Conservation (phyloP, 2,113 vertebrate species). For the Siniperca chuatsi region DNA sequence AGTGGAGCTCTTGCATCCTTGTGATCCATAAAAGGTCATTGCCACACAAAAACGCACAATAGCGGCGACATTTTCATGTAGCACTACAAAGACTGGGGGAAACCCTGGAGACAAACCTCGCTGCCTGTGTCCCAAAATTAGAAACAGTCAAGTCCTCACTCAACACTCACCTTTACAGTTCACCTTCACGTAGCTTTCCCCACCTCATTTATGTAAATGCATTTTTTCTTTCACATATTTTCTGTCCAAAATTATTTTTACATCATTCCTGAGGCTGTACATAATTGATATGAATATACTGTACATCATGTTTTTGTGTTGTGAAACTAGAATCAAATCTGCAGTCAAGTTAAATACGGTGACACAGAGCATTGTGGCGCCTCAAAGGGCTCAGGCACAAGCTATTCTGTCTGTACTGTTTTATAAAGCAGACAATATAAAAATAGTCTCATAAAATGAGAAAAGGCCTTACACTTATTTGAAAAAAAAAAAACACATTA, state of each 20-base stretch:
- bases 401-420: background rate
- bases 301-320: constrained; percentile 7
- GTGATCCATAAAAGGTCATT: constrained; percentile 76
- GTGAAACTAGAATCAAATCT: constrained; percentile 38
- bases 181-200: constrained; percentile 37
- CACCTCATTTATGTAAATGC: constrained; percentile 32
- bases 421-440: constrained; percentile 23
- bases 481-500: constrained; percentile 42
- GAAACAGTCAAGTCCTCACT: constrained; percentile 58
- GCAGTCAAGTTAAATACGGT: constrained; percentile 1
- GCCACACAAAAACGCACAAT: constrained; percentile 61
- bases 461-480: background rate
- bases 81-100: constrained; percentile 61
- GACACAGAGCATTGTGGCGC: background rate
- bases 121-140: constrained; percentile 62
- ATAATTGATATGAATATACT: background rate
- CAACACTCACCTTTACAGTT: constrained; percentile 48
- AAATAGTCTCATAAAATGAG: constrained; percentile 29
- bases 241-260: constrained; percentile 19
- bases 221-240: constrained; percentile 6
- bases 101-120: constrained; percentile 68
- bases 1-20: constrained; percentile 51
- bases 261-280: background rate
- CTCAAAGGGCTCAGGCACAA: constrained; percentile 10
- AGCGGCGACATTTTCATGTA: constrained; percentile 67